Conservation (phyloP, 2,113 vertebrate genomes). For the Aegotheles bennettii region DNA sequence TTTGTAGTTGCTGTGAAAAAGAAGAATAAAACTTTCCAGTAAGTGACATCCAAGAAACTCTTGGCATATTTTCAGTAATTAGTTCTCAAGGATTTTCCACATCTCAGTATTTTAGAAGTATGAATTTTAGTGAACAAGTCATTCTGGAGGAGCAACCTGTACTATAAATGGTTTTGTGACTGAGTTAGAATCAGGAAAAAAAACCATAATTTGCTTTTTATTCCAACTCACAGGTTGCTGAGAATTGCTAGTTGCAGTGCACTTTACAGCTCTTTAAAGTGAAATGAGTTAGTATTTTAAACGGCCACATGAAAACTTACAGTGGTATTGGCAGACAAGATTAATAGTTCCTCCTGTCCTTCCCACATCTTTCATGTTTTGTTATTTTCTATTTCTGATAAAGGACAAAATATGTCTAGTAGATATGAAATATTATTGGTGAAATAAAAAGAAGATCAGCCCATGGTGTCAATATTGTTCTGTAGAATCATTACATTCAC, state of each 20-base stretch:
- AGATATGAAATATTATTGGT: background rate
- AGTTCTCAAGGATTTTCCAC: background rate
- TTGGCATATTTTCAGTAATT: background rate
- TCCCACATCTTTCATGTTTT: background rate
- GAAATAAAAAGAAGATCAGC: background rate
- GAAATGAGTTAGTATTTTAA: background rate
- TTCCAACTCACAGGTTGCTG: background rate
- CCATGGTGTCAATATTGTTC: background rate
- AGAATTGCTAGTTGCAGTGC: background rate
- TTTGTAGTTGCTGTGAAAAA: background rate
- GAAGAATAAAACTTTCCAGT: background rate
- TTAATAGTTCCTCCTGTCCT: background rate
- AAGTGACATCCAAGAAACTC: background rate
- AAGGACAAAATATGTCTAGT: background rate
- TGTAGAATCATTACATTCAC: background rate
- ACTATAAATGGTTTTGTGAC: background rate
- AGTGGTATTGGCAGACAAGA: background rate
- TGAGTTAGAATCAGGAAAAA: background rate
- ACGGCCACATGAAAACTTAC: background rate
- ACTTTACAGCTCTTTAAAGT: background rate
- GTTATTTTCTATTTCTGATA: background rate
- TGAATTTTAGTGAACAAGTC: background rate
- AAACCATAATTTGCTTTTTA: background rate
- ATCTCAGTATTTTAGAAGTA: background rate
- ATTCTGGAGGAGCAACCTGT: background rate